Base-by-base conservation (phyloP, 1,140 invertebrate species). In the Drosophila arizonae region DNA sequence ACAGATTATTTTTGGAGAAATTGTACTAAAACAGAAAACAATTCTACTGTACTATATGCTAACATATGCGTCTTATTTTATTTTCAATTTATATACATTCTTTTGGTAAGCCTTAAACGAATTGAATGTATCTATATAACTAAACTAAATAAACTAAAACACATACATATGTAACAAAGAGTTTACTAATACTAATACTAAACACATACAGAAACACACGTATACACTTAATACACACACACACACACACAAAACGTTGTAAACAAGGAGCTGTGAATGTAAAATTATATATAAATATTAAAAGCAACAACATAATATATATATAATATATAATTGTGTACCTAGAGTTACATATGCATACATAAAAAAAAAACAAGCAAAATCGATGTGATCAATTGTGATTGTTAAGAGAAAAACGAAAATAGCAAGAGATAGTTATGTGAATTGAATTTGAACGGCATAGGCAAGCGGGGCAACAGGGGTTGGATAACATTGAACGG, bases 381-480 rank as follows among this genome's bases (percentile, higher is more conserved):
- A 85, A 90, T 90, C 81, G 81, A 89, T 89, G 86, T 89, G 86
- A 89, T 89, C 85, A 90, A 85, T 86, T 89, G 86, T 89, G 86
- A 89, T 89, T 89, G 86, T 76, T 86, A 89, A 79, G 72, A 48
- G 64, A 74, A 74, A 77, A 62, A 65, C 41, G 72, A 66, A 60
- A 87, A 71, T 36, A 67, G 62, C 41, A 60, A 60, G 43, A 76
- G 43, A 3, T 57, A 61, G 30, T 51, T 43, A 76, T 75, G 79
- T 66, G 79, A 79, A 78, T 64, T 36, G 57, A 72, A 72, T 28
- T 30, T 46, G 54, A 55, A 64, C 50, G 76, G 77, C 62, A 63
- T 72, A 76, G 67, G 67, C 67, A 72, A 75, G 78, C 30, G 50
- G 66, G 80, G 63, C 43, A 79, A 84, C 62, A 76, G 76, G 60